Base-by-base conservation (phyloP, 2,797 vertebrate genomes). In the Pseudochirops corinnae region DNA sequence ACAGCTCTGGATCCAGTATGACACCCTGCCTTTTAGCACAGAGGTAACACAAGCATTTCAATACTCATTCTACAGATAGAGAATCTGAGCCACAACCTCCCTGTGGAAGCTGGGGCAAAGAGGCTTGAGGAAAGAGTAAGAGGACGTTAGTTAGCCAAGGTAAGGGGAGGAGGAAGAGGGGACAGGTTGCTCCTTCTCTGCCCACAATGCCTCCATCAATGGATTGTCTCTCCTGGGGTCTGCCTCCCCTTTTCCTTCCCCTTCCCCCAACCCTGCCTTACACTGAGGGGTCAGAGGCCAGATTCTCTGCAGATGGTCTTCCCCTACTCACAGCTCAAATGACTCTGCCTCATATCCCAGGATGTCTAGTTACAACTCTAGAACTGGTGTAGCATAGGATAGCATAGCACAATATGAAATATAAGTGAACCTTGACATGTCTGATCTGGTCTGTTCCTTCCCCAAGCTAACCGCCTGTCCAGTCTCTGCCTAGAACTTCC, bases 71-170 rank as follows among this genome's bases (percentile, higher is more conserved):
- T 74, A 82, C 16, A 46, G 39, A 82, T 46, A 82, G 0, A 82
- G 74, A 82, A 46, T 46, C 16, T 82, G 74, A 46, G 39, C 9
- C 39, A 82, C 21, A 26, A 24, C 74, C 39, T 46, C 39, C 39
- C 39, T 46, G 7, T 46, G 93, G 53, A 94, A 97, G 96, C 93
- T 1, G 91, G 53, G 6, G 28, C 90, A 94, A 95, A 95, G 93
- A 91, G 95, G 55, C 3, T 7, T 3, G 26, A 56, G 39, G 91
- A 74, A 90, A 93, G 16, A 5, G 16, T 74, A 39, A n/a, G 33
- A 18, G 33, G 5, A 31, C 39, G 5, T 74, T 18, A 74, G 31
- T 29, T 18, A 39, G 16, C 2, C 39, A n/a, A n/a, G 52, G 56
- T 0, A 12, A 33, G n/a, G 31, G 29, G 16, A 12, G 3, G 33